Evolutionary conservation across 37 sponge, comb jelly and placozoan species (phyloP).

Genomic region (Aphrocallistes beatrix): DNA sequence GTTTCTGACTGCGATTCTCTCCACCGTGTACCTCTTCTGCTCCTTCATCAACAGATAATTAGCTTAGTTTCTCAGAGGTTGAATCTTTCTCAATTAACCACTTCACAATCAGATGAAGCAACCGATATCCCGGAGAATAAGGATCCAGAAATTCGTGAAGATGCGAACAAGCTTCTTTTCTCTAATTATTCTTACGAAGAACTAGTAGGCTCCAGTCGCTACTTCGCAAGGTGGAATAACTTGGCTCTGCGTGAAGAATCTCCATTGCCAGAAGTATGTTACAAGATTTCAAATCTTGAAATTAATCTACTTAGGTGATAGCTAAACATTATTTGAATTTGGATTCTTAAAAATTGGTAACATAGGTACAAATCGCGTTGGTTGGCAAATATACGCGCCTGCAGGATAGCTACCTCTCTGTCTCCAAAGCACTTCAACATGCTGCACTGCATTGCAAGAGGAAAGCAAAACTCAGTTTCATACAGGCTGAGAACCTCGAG

Average conservation of each 20-base stretch:
- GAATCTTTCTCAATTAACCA: conserved; percentile 22
- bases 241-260: neutral
- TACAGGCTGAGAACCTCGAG: conserved; percentile 80
- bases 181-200: neutral
- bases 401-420: conserved; percentile 69
- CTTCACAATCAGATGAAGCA: neutral
- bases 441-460: conserved; percentile 58
- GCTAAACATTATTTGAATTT: too few relatives aligned
- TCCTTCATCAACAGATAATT: conserved; percentile 46
- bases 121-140: neutral
- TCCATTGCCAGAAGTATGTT: conserved; percentile 9
- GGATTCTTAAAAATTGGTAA: too few relatives aligned
- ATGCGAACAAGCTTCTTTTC: neutral
- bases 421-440: conserved; percentile 78
- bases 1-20: conserved; percentile 71
- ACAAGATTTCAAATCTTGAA: neutral
- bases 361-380: conserved; percentile 64
- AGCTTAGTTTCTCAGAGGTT: conserved; percentile 51
- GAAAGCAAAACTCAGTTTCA: conserved; percentile 36
- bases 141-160: neutral
- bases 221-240: neutral
- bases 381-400: conserved; percentile 91
- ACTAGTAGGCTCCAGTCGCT: neutral
- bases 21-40: conserved; percentile 77
- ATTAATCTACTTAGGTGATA: neutral